phyloP scores from a whole-genome alignment of 1,140 invertebrate genomes.

The Polyergus mexicanus region DNA sequence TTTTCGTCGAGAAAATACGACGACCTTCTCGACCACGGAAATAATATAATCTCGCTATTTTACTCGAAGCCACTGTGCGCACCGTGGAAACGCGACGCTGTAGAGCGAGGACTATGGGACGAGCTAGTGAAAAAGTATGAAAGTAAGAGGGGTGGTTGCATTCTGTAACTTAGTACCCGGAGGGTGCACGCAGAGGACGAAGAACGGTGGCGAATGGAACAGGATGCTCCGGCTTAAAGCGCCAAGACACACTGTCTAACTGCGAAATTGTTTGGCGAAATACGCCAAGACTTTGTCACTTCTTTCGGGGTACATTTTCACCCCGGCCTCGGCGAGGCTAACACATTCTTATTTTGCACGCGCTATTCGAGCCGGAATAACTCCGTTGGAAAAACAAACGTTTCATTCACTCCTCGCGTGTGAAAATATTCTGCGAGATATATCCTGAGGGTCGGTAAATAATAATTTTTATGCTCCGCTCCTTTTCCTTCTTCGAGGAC shows the following conservation, averaged over 20 bases:
- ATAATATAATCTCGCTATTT: slow-evolving; percentile 83
- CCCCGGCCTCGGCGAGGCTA: slow-evolving; percentile 69
- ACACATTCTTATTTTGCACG: slow-evolving; percentile 56
- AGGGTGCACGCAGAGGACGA: slow-evolving; percentile 40
- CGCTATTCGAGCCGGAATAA: slow-evolving; percentile 57
- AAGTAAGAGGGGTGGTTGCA: slow-evolving; percentile 36
- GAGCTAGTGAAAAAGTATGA: slow-evolving; percentile 62
- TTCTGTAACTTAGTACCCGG: slow-evolving; percentile 70
- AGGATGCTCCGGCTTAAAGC: slow-evolving; percentile 82
- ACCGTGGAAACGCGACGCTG: slow-evolving; percentile 60
- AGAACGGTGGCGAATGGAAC: slow-evolving; percentile 68
- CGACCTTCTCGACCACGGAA: slow-evolving; percentile 73
- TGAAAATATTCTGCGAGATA: slow-evolving; percentile 23
- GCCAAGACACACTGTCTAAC: slow-evolving; percentile 80
- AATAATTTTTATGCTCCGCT: slow-evolving; percentile 38
- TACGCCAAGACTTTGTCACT: slow-evolving; percentile 82
- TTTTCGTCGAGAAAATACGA: slow-evolving; percentile 77
- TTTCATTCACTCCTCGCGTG: slow-evolving; percentile 59
- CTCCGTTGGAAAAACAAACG: slow-evolving; percentile 67
- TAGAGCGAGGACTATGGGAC: slow-evolving; percentile 64
- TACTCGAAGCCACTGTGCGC: slow-evolving; percentile 75
- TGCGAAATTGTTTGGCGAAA: slow-evolving; percentile 82
- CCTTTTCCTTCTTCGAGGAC: not conserved
- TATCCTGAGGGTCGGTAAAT: slow-evolving; percentile 27
- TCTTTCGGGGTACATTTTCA: slow-evolving; percentile 80